Conservation (phyloP, 2,888 invertebrate species). For the Mactromeris polynyma region DNA sequence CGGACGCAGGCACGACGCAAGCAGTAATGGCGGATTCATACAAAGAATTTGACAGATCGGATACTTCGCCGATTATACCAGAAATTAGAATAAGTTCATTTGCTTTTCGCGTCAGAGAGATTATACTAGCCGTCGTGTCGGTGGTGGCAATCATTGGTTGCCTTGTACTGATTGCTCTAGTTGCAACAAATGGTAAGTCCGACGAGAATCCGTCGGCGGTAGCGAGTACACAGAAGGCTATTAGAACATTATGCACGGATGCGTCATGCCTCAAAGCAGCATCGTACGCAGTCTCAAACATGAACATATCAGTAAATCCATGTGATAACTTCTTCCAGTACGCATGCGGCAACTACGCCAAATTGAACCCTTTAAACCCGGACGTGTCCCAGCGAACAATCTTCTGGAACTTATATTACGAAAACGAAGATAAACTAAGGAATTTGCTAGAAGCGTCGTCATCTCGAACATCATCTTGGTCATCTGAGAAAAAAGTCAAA, state of each 20-base stretch:
- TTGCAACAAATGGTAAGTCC: conserved; percentile 63
- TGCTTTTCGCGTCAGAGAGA: conserved; percentile 76
- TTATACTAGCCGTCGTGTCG: conserved; percentile 71
- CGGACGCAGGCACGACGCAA: background rate
- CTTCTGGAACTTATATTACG: conserved; percentile 73
- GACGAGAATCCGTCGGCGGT: conserved; percentile 26
- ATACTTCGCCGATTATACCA: conserved; percentile 74
- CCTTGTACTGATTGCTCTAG: conserved; percentile 75
- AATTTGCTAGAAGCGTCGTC: conserved; percentile 71
- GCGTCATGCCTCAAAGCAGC: conserved; percentile 78
- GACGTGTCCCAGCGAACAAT: conserved; percentile 72
- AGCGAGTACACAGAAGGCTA: conserved; percentile 58
- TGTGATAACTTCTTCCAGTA: conserved; percentile 88
- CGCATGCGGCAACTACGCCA: conserved; percentile 88
- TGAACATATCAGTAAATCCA: conserved; percentile 85
- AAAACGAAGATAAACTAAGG: conserved; percentile 78
- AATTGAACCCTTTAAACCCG: conserved; percentile 73
- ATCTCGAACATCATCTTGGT: conserved; percentile 71
- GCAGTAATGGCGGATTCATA: conserved; percentile 77
- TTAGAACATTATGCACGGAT: conserved; percentile 69
- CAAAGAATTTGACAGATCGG: conserved; percentile 74
- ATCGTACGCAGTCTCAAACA: conserved; percentile 71
- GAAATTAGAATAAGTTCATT: conserved; percentile 68
- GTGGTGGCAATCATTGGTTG: conserved; percentile 73
- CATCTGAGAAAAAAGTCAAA: conserved; percentile 89